phyloP scores from a whole-genome alignment of 2,113 vertebrate genomes.

The Microtus oregoni region DNA sequence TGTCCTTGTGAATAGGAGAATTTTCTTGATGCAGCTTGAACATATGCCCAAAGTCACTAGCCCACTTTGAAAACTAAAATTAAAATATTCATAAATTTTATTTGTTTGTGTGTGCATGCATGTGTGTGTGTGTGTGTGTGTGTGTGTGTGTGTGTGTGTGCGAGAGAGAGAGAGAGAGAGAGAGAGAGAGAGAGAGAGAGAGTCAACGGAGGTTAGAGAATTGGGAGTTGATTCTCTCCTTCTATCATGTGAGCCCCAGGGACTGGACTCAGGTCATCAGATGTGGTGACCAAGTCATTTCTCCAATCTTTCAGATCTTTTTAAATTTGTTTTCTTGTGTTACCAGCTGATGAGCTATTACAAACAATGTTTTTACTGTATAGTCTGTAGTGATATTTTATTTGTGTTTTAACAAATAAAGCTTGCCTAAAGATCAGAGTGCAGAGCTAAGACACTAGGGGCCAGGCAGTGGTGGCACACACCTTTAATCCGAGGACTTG shows the following conservation, averaged over 20 bases:
- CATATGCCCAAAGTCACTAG: neutral
- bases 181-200: too few species aligned
- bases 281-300: neutral
- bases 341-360: neutral
- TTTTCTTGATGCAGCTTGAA: neutral
- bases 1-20: neutral
- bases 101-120: too few species aligned
- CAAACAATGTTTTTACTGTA: slow-evolving; percentile 26
- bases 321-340: slow-evolving; percentile 50
- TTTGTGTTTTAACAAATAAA: too few species aligned
- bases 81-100: neutral
- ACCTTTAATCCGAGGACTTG: too few species aligned
- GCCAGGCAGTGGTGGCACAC: too few species aligned
- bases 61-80: neutral
- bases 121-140: neutral
- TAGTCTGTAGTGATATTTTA: too few species aligned
- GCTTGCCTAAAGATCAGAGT: too few species aligned
- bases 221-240: neutral
- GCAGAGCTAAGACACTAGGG: too few species aligned
- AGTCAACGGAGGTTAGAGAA: neutral
- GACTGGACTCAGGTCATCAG: neutral
- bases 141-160: too few species aligned
- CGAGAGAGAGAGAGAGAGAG: too few species aligned
- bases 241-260: neutral
- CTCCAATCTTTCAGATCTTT: neutral